A percentile compares a stretch with the other conserved stretches of the same genome.
phyloP scores from a whole-genome alignment of 2,797 vertebrate genomes.

The Balearica regulorum region DNA sequence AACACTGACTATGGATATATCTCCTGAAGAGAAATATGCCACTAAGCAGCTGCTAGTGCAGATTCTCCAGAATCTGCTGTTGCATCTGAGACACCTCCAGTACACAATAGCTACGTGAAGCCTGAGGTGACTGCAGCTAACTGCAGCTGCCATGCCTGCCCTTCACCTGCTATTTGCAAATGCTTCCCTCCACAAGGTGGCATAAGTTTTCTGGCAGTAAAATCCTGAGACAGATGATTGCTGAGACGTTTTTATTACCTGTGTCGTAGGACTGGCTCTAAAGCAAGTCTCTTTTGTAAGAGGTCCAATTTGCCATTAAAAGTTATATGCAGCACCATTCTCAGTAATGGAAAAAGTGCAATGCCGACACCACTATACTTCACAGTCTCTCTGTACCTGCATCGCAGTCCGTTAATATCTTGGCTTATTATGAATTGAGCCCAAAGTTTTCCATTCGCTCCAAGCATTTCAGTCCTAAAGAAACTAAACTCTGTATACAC shows the following conservation, averaged over 20 bases:
- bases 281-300: neutral
- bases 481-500: neutral
- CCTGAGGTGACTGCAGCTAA: neutral
- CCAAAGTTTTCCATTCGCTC: neutral
- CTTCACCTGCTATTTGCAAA: neutral
- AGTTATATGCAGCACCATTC: neutral
- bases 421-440: neutral
- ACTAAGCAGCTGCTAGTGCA: neutral
- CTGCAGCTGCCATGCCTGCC: neutral
- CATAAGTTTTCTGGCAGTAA: neutral
- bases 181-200: neutral
- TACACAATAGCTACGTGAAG: neutral
- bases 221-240: neutral
- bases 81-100: neutral
- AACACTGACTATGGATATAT: neutral
- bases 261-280: neutral
- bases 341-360: neutral
- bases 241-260: neutral
- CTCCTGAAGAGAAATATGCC: neutral
- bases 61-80: neutral
- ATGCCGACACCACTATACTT: neutral
- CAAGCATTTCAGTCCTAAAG: neutral
- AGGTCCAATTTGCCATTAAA: neutral
- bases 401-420: neutral
- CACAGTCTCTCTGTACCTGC: neutral